A percentile compares a stretch with the other conserved stretches of the same genome.
Evolutionary conservation across 2,113 vertebrate species (phyloP).

Genomic region (Eurystomus gularis): DNA sequence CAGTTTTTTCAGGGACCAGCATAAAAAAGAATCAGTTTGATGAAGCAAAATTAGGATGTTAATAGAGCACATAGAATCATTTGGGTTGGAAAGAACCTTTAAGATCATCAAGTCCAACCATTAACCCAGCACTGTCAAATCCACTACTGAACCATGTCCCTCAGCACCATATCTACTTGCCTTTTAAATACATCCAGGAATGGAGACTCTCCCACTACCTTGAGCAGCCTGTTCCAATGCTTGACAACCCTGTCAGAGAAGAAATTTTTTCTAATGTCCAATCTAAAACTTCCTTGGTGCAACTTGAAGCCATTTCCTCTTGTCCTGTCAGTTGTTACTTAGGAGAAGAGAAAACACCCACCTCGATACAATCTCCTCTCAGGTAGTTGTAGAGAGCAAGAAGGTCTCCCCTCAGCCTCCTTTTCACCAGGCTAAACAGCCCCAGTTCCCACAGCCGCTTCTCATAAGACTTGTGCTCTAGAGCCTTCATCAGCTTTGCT

Average conservation of each 20-base stretch:
- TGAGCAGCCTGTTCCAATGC: not conserved
- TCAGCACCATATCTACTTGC: not conserved
- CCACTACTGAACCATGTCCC: not conserved
- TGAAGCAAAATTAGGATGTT: not conserved
- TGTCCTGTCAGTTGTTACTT: not conserved
- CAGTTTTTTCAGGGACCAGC: not conserved
- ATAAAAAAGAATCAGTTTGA: not conserved
- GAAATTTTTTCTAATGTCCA: not conserved
- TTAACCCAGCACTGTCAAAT: not conserved
- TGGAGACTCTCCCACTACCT: not conserved
- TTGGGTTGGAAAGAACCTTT: not conserved
- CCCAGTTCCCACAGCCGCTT: not conserved
- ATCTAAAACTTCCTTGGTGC: not conserved
- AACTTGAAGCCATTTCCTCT: not conserved
- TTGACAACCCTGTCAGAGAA: not conserved
- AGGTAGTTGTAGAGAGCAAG: not conserved
- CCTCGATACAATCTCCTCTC: not conserved
- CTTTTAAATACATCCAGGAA: not conserved
- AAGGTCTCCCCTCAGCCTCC: not conserved
- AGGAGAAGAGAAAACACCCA: not conserved
- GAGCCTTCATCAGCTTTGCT: too few relatives aligned
- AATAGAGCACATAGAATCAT: not conserved
- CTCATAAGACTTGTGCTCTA: not conserved
- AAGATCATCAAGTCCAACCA: not conserved
- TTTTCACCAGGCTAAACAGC: not conserved